Evolutionary conservation across 2,888 invertebrate genomes (phyloP), one percentile per base, ranked within the genome.

Genomic region (Ennomos fuscantarius): DNA sequence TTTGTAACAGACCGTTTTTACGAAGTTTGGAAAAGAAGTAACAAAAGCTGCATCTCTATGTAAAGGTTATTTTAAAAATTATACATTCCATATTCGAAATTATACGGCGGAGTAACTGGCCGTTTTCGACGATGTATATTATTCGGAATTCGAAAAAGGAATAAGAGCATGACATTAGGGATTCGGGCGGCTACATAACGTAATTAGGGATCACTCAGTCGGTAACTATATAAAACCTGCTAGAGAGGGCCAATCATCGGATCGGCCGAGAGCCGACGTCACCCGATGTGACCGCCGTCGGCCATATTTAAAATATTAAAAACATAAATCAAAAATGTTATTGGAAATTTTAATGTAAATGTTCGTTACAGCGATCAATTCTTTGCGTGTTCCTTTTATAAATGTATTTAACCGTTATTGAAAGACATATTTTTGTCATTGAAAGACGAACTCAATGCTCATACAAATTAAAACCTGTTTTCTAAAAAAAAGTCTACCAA

Each of bases 221-320:
- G 65, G 54, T 61, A 73, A 71, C 71, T 77, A 77, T 70, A 78
- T 81, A 81, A 82, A 81, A 79, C 70, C 68, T 62, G 68, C 73
- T 70, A 74, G 75, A 72, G 71, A 75, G 76, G 80, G 82, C 89
- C 89, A 89, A 89, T 89, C 82, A 79, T 76, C 65, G 72, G 78
- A 80, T 80, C 80, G 78, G 62, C 68, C 68, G 71, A 81, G 82
- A 81, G 76, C 69, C 70, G 67, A 65, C 73, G 75, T 74, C 72
- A 69, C 69, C 63, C 78, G 65, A 74, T 77, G 78, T 76, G 74
- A 76, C 77, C 82, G 89, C 89, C 86, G 76, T 68, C 84, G 84
- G 90, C 86, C 86, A 87, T 89, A 79, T 82, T 88, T 85, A 87
- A 82, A 87, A 85, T 87, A 88, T 88, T 85, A 84, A 84, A 85